Evolutionary conservation across 2,113 vertebrate species (phyloP).

Genomic region (Sitta europaea): DNA sequence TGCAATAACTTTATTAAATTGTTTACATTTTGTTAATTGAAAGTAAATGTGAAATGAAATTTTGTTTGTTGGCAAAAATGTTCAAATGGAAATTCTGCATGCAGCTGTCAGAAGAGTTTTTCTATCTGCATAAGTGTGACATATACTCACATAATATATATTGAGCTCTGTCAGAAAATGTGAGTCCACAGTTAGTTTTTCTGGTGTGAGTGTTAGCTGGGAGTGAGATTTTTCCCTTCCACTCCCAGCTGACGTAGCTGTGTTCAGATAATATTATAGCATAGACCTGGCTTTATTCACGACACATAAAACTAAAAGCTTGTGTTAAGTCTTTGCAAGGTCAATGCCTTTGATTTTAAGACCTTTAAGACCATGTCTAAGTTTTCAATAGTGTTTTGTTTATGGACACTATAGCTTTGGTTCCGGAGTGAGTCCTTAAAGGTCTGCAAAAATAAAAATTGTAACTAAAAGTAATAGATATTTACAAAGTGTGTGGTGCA

Average conservation of each 20-base stretch:
- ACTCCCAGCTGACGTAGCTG: not conserved
- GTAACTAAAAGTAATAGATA: not conserved
- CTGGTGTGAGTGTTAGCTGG: not conserved
- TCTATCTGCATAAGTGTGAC: not conserved
- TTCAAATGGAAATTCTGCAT: not conserved
- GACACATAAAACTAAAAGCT: not conserved
- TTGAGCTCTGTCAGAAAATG: not conserved
- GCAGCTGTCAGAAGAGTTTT: not conserved
- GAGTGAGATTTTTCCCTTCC: not conserved
- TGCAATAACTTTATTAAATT: not conserved
- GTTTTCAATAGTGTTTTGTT: not conserved
- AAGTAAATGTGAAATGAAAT: not conserved
- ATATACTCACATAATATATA: not conserved
- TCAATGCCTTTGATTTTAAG: not conserved
- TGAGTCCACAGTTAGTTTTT: not conserved
- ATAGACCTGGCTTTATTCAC: not conserved
- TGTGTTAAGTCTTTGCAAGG: not conserved
- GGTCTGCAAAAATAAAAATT: not conserved
- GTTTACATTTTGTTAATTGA: not conserved
- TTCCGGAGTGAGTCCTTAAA: not conserved
- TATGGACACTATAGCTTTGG: not conserved
- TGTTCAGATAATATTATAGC: not conserved
- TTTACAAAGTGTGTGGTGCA: not conserved
- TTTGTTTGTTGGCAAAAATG: not conserved
- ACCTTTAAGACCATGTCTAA: not conserved